Percentiles rank a stretch among this genome's conserved stretches.
Conservation (phyloP, 64 coral and sea anemone species). For the Platygyra sinensis region DNA sequence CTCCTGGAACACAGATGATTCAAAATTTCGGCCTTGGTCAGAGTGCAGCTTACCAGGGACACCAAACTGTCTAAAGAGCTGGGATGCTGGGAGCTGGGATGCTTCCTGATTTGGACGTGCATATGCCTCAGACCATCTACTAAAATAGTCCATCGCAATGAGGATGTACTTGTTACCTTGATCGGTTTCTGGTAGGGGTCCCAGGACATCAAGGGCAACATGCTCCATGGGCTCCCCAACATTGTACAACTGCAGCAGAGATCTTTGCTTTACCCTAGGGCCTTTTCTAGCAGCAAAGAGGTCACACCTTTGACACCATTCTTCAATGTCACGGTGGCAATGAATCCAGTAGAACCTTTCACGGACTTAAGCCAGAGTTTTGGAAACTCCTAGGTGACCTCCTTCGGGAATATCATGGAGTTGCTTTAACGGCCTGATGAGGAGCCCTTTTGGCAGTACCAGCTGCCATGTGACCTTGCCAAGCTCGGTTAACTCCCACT, state of each 20-base stretch:
- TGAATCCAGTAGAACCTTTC: constrained; percentile 27
- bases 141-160: constrained; percentile 47
- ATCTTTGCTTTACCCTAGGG: constrained; percentile 10
- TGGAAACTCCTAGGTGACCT: neutral
- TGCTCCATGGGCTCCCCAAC: constrained; percentile 43
- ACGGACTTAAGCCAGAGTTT: constrained; percentile 1
- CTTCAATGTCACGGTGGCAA: neutral
- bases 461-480: constrained; percentile 12
- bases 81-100: constrained; percentile 11
- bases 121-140: constrained; percentile 43
- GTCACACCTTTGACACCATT: constrained; percentile 46
- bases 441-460: neutral
- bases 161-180: constrained; percentile 47
- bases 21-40: constrained; percentile 23
- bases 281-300: constrained; percentile 24
- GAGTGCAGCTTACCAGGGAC: constrained; percentile 56
- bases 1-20: constrained; percentile 21
- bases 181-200: neutral
- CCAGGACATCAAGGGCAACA: constrained; percentile 46
- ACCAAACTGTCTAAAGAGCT: constrained; percentile 45
- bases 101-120: constrained; percentile 53
- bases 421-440: neutral
- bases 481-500: neutral
- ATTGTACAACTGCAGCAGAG: constrained; percentile 29
- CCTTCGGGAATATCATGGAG: neutral